Base-by-base conservation (phyloP, 2,888 invertebrate genomes). In the Morpho achilles region DNA sequence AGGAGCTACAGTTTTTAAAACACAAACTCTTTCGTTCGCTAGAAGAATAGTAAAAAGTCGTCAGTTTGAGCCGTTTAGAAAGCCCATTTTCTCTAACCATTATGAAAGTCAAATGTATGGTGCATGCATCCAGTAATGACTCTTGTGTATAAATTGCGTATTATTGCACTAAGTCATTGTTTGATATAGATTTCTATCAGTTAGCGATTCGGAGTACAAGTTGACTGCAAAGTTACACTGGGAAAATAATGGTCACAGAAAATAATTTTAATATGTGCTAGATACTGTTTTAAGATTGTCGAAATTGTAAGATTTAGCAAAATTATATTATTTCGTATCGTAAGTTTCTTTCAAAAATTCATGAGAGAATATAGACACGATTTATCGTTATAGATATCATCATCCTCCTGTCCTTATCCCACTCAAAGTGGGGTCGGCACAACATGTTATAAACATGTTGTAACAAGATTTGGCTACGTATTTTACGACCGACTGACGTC, bases 41-140 rank as follows among this genome's bases (percentile, higher is more conserved):
- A 22, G 8, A 43, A 23, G 45, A 42, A 47, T 41, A 9, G 7
- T 43, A 47, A 48, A 53, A 40, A 53, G 45, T 42, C 8, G 23
- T 40, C n/a, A 32, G 49, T 43, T 55, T 10, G 23, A 52, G 44
- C 42, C 54, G 51, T 57, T 52, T 63, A 63, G 63, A 63, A 63
- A 63, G 63, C 59, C 54, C 8, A 61, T 63, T 63, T 61, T 56
- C 58, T 53, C 59, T 57, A 49, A 43, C 54, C 57, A 63, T 59
- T 50, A 59, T 43, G 63, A 63, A 61, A 61, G 63, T 52, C 58
- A 44, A 59, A 52, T 54, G 63, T 57, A 59, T 59, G 61, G 58
- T 61, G 61, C 53, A 8, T 56, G 61, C 61, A 50, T 49, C 53
- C 43, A 10, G 58, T 60, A 63, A 63, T 60, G 58, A 58, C 51